Conservation (phyloP, 1,140 invertebrate genomes). For the Drosophila kurseongensis region DNA sequence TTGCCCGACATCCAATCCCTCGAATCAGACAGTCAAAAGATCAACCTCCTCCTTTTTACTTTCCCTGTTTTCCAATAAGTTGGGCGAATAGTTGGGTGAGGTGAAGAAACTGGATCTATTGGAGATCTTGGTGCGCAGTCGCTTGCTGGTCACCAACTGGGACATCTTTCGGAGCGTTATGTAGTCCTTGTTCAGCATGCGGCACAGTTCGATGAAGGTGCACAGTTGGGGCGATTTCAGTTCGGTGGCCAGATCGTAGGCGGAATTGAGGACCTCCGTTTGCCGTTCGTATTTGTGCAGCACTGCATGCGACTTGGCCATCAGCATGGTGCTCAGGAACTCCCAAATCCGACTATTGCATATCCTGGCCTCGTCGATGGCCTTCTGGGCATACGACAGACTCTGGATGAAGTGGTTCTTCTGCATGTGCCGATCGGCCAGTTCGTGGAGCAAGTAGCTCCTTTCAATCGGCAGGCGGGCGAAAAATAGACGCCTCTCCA, state of each 20-base stretch:
- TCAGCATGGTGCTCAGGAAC: conserved; percentile 64
- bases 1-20: conserved; percentile 4
- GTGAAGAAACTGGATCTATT: conserved; percentile 28
- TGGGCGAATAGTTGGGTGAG: conserved; percentile 1
- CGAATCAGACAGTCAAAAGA: neutral
- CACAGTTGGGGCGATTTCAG: conserved; percentile 56
- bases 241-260: conserved; percentile 49
- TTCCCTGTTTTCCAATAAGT: neutral
- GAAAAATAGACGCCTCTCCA: conserved; percentile 65
- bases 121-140: conserved; percentile 31
- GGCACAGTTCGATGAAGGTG: conserved; percentile 72
- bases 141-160: conserved; percentile 39
- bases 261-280: conserved; percentile 57
- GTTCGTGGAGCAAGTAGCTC: conserved; percentile 73
- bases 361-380: conserved; percentile 47
- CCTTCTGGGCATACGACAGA: conserved; percentile 49
- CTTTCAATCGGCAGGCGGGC: conserved; percentile 65
- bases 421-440: conserved; percentile 57
- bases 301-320: conserved; percentile 70
- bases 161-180: conserved; percentile 66
- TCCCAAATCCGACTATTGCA: conserved; percentile 71
- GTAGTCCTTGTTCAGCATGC: conserved; percentile 70
- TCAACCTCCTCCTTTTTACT: neutral
- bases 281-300: conserved; percentile 69
- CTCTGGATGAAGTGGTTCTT: conserved; percentile 59